Conservation (phyloP, 2,797 vertebrate species). For the Coracias cyanogaster region DNA sequence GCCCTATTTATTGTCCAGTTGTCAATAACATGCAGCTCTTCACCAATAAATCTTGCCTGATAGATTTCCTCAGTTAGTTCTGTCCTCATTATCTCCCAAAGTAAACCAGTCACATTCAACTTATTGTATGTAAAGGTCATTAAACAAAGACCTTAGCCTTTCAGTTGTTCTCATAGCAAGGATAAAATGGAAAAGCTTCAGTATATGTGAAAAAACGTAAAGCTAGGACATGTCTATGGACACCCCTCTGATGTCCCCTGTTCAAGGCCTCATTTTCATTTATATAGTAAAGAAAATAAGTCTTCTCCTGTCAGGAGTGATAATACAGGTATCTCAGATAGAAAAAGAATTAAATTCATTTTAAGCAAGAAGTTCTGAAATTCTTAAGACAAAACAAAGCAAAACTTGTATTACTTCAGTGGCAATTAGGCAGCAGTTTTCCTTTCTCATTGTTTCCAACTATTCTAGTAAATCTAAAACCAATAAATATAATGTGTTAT, state of each 20-base stretch:
- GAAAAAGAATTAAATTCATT: background rate
- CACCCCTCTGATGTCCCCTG: background rate
- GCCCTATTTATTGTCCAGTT: background rate
- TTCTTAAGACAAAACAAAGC: background rate
- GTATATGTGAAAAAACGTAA: background rate
- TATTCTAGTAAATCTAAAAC: background rate
- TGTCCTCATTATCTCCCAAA: background rate
- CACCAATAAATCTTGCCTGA: background rate
- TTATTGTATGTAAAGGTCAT: background rate
- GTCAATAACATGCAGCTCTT: background rate
- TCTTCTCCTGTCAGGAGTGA: background rate
- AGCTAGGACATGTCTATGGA: background rate
- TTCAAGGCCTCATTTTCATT: background rate
- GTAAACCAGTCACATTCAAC: background rate
- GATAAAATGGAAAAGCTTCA: background rate
- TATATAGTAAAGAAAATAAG: background rate
- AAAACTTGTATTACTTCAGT: background rate
- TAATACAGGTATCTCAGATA: background rate
- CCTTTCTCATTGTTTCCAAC: background rate
- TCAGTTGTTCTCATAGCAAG: background rate
- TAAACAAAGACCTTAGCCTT: background rate
- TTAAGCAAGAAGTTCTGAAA: background rate
- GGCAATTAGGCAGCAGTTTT: background rate
- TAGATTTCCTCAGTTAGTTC: background rate
- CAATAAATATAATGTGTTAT: rapidly evolving